Percentiles rank a stretch among this genome's conserved stretches.
These are phyloP conservation scores for Poeciliopsis turneri DNA, from an alignment of 2,797 vertebrate genomes.

Conservation along the genomic window DNA sequence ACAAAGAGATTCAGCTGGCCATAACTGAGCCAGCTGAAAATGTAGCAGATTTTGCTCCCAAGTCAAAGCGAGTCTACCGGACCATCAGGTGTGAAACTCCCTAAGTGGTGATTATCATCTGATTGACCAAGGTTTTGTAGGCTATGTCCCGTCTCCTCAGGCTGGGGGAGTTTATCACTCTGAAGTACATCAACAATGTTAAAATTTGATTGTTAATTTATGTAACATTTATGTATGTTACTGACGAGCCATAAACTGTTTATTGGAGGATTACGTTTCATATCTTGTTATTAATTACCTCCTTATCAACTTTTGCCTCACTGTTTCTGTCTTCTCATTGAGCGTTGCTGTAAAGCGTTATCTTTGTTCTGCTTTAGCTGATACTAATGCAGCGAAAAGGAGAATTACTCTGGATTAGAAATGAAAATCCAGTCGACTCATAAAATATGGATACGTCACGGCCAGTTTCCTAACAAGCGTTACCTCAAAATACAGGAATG, in stretches of 20 bases:
- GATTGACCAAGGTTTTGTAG: neutral
- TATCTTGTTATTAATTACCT: neutral
- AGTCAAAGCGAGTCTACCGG: too few relatives aligned
- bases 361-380: neutral
- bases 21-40: too few relatives aligned
- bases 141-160: neutral
- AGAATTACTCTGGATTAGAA: neutral
- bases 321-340: neutral
- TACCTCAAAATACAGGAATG: slow-evolving; percentile 15
- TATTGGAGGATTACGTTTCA: neutral
- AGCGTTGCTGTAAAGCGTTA: neutral
- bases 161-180: neutral
- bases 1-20: too few relatives aligned
- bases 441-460: neutral
- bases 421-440: neutral
- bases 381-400: neutral
- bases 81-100: too few relatives aligned
- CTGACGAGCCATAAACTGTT: neutral
- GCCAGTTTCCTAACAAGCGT: slow-evolving; percentile 3
- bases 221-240: neutral
- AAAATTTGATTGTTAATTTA: neutral
- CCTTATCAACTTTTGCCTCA: neutral
- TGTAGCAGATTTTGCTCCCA: too few relatives aligned
- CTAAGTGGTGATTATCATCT: neutral
- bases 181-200: neutral